These are phyloP conservation scores for Motacilla alba DNA, from an alignment of 2,113 vertebrate genomes.

Conservation along the genomic window DNA sequence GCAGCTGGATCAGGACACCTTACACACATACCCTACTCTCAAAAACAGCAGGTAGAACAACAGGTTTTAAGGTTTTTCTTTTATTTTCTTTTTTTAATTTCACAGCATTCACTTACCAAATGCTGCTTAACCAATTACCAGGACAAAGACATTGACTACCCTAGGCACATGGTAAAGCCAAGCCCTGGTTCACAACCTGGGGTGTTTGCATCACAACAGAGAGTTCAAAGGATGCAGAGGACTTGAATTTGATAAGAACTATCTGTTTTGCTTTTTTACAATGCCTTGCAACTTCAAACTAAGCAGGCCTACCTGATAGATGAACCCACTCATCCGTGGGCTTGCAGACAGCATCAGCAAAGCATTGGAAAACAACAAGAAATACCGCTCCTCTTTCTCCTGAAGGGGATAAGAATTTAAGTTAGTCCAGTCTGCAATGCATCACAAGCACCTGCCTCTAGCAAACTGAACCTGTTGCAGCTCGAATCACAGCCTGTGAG, in stretches of 20 bases:
- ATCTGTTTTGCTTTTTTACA: background rate
- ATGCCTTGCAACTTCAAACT: background rate
- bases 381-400: slow-evolving; percentile 95
- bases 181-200: background rate
- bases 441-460: background rate
- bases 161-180: background rate
- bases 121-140: background rate
- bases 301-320: slow-evolving; percentile 87
- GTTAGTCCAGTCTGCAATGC: background rate
- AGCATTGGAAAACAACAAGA: slow-evolving; percentile 89
- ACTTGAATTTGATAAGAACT: background rate
- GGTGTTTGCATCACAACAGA: background rate
- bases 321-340: slow-evolving; percentile 96
- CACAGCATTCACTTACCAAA: background rate
- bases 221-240: background rate
- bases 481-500: background rate
- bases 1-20: background rate
- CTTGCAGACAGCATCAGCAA: slow-evolving; percentile 92
- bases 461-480: background rate
- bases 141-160: background rate
- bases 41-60: background rate
- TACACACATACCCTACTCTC: fast-evolving
- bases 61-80: background rate
- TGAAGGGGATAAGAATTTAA: slow-evolving; percentile 33
- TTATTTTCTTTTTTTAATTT: background rate